phyloP scores from a whole-genome alignment of 1,140 invertebrate species.

The Drosophila busckii region DNA sequence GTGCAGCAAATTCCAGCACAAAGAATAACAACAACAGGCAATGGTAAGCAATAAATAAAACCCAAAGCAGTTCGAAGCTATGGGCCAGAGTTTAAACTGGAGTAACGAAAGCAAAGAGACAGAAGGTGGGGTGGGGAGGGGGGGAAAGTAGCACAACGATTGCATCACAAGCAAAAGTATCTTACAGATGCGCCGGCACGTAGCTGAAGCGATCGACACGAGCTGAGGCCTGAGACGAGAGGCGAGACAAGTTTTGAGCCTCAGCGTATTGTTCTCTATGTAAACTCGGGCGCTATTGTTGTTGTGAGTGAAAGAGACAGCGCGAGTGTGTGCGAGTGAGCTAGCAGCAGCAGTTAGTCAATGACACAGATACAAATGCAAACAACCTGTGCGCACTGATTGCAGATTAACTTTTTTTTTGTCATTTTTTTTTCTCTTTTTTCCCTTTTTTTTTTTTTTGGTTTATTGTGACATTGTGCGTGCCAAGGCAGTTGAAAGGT shows the following conservation, averaged over 20 bases:
- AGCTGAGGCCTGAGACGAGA: too few relatives aligned
- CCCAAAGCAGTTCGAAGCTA: conserved; percentile 8
- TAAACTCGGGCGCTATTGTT: too few relatives aligned
- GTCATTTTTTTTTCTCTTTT: too few relatives aligned
- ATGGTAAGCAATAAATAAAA: conserved; percentile 52
- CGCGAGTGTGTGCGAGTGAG: too few relatives aligned
- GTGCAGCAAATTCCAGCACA: conserved; percentile 33
- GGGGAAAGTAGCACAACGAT: conserved; percentile 15
- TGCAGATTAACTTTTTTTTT: too few relatives aligned
- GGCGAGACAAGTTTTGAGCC: too few relatives aligned
- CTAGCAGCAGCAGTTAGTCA: too few relatives aligned
- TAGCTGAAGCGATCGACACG: conserved; percentile 21
- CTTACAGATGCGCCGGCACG: conserved; percentile 27
- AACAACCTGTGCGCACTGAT: too few relatives aligned
- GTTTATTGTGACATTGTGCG: conserved; percentile 24
- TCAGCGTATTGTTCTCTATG: too few relatives aligned
- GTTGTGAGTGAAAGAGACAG: too few relatives aligned
- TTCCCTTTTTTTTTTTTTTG: too few relatives aligned
- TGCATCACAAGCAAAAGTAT: conserved; percentile 49
- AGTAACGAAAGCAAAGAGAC: conserved; percentile 2
- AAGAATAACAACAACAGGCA: conserved; percentile 13
- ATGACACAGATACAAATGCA: too few relatives aligned
- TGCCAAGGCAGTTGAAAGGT: not conserved
- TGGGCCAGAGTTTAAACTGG: not conserved
- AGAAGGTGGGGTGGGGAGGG: not conserved